Percentiles rank a stretch among this genome's conserved stretches.
Conservation (phyloP, 2,888 invertebrate species). For the Diplazon laetatorius region DNA sequence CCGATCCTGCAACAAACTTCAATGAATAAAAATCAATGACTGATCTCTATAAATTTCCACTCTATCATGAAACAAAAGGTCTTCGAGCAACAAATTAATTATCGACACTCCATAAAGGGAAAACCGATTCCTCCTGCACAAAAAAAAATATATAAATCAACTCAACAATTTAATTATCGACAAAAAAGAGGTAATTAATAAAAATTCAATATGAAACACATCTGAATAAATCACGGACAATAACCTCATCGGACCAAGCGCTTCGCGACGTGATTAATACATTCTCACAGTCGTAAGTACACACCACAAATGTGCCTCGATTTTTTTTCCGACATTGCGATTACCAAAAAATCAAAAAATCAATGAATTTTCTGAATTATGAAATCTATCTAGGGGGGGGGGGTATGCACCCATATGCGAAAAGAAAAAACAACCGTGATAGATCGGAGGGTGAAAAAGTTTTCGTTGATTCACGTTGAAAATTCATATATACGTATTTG, state of each 20-base stretch:
- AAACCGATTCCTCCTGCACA: too few species aligned
- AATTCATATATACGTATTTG: conserved; percentile 23
- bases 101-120: too few species aligned
- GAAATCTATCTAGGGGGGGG: conserved; percentile 32
- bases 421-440: conserved; percentile 12
- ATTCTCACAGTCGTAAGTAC: background rate
- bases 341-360: background rate
- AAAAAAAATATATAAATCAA: background rate
- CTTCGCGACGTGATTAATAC: too few species aligned
- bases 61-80: background rate
- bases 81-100: too few species aligned
- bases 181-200: too few species aligned
- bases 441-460: conserved; percentile 50
- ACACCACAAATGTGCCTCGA: background rate
- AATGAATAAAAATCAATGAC: background rate
- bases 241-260: background rate
- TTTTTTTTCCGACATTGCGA: background rate
- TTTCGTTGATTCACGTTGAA: conserved; percentile 56
- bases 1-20: background rate
- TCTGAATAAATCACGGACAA: background rate
- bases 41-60: background rate
- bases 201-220: conserved; percentile 7
- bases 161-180: too few species aligned
- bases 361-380: conserved; percentile 36
- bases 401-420: conserved; percentile 17